Base-by-base conservation (phyloP, 2,797 vertebrate species). In the Denticeps clupeoides region DNA sequence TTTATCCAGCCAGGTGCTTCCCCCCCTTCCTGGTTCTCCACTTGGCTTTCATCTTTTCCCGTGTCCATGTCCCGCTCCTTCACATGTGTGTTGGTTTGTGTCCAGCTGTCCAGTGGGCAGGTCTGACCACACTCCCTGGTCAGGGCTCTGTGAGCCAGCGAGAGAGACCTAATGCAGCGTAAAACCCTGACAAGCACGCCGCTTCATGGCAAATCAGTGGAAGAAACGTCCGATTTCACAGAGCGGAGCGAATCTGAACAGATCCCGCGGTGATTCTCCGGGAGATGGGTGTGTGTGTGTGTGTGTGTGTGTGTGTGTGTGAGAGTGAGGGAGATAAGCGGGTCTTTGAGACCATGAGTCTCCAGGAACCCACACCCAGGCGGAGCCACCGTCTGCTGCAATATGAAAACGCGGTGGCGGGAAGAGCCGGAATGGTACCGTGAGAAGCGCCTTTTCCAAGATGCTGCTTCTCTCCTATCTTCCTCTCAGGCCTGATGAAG, bases 191-290 rank as follows among this genome's bases (percentile, higher is more conserved):
- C 71, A 81, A 76, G 73, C 69, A 53, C 62, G 57, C 54, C 62
- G 80, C 81, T 83, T 81, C 77, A 82, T 51, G 73, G 78, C 71
- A 78, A 76, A 80, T 83, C 77, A 76, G 62, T 26, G 16, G 55
- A 55, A 74, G 66, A 77, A 74, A 82, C 73, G 72, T 76, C 60
- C 69, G 56, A 82, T 85, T 83, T 82, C 78, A 82, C 62, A 74
- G 70, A 49, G 66, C 42, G 3, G 58, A 62, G 63, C 69, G 47
- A n/a, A 66, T 47, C 63, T 40, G 59, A 53, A 65, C 63, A 27
- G 58, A 25, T 51, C 35, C 12, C n/a, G 24, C 44, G 44, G 40
- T 12, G 32, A 46, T 43, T 44, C n/a, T n/a, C 40, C 49, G 22
- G 44, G 37, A 9, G 46, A 25, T 25, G 24, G 25, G 7, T 25